A percentile compares a stretch with the other conserved stretches of the same genome.
Conservation (phyloP, 92 coral and sea anemone species). For the Porites cylindrica region DNA sequence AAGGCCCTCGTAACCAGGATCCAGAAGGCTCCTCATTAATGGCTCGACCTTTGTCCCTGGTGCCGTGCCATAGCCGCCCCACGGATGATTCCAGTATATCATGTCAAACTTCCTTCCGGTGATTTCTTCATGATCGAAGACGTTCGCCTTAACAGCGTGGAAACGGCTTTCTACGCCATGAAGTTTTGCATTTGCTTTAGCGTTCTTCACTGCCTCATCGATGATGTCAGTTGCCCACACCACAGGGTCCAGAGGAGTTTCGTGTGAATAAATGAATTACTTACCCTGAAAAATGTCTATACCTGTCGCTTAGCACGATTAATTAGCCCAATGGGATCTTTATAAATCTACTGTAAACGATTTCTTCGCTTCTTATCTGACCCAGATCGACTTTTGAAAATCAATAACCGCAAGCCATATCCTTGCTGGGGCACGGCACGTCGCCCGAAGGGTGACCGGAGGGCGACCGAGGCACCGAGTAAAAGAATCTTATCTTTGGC, state of each 20-base stretch:
- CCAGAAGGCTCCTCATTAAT: constrained; percentile 28
- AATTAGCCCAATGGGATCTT: no score
- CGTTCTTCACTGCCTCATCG: constrained; percentile 42
- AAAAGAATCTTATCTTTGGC: not conserved
- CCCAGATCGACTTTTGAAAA: no score
- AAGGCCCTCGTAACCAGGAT: constrained; percentile 45
- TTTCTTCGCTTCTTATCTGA: no score
- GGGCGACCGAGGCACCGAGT: no score
- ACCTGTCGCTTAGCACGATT: no score
- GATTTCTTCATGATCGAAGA: constrained; percentile 47
- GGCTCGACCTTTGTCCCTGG: constrained; percentile 42
- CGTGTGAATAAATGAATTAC: no score
- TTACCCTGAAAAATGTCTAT: no score
- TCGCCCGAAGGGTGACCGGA: no score
- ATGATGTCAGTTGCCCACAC: constrained; percentile 50
- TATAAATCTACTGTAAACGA: no score
- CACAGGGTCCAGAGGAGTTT: no score
- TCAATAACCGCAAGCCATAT: no score
- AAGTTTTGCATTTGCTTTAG: constrained; percentile 35
- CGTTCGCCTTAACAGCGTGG: constrained; percentile 24
- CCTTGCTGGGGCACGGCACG: no score
- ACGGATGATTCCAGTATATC: constrained; percentile 50
- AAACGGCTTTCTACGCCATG: constrained; percentile 48
- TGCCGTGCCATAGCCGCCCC: constrained; percentile 27
- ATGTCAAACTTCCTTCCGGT: constrained; percentile 49